phyloP scores from a whole-genome alignment of 2,797 vertebrate species.

The Orientallactaga sibirica region DNA sequence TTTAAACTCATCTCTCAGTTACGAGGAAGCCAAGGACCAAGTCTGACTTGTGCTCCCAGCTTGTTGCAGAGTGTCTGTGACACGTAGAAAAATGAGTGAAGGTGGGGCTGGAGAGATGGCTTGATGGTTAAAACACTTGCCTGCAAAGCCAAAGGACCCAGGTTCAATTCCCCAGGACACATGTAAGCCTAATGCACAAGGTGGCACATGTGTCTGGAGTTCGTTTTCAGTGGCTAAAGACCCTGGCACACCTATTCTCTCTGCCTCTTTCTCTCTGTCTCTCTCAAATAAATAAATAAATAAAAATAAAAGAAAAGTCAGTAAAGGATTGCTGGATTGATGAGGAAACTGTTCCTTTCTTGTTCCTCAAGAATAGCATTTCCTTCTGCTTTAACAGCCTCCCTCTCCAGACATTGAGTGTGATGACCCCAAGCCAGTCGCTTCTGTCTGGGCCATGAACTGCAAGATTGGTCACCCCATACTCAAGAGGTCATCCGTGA shows the following conservation, averaged over 20 bases:
- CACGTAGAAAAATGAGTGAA: not conserved
- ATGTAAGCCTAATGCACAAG: too few relatives aligned
- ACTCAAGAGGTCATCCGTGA: conserved; percentile 81
- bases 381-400: conserved; percentile 82
- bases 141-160: too few relatives aligned
- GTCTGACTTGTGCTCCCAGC: not conserved
- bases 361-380: not conserved
- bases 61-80: conserved; percentile 9
- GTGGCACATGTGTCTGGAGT: too few relatives aligned
- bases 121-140: too few relatives aligned
- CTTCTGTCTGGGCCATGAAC: conserved; percentile 68
- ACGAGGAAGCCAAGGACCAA: not conserved
- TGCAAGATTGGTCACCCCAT: conserved; percentile 85
- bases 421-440: conserved; percentile 61
- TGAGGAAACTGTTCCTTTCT: not conserved
- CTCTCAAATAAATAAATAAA: too few relatives aligned
- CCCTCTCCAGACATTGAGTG: conserved; percentile 77
- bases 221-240: too few relatives aligned
- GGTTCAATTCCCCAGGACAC: too few relatives aligned
- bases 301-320: too few relatives aligned
- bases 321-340: not conserved
- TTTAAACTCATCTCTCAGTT: conserved; percentile 27
- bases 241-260: too few relatives aligned
- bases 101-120: too few relatives aligned
- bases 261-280: too few relatives aligned